Conservation (phyloP, 2,797 vertebrate species). For the Lycodopsis pacificus region DNA sequence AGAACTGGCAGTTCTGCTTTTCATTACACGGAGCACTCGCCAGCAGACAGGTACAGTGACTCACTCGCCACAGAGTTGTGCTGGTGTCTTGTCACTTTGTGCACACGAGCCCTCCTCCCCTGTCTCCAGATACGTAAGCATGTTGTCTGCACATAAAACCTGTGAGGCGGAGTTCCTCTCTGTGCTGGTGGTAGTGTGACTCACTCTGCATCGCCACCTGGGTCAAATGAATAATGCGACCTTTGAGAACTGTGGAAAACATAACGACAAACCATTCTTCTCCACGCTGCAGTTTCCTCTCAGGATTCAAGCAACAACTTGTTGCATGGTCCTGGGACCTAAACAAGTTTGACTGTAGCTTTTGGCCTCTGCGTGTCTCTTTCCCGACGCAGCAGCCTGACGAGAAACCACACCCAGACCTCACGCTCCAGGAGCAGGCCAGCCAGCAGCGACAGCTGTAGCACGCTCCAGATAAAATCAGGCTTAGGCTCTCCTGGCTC, state of each 20-base stretch:
- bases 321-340: constrained; percentile 48
- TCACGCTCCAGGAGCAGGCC: constrained; percentile 54
- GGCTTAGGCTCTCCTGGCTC: constrained; percentile 24
- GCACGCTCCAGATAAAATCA: constrained; percentile 69
- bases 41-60: constrained; percentile 59
- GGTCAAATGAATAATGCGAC: constrained; percentile 67
- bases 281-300: constrained; percentile 14
- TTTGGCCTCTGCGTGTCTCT: constrained; percentile 33
- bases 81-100: constrained; percentile 46
- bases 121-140: constrained; percentile 35
- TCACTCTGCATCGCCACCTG: constrained; percentile 58
- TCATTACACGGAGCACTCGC: constrained; percentile 32
- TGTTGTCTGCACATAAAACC: constrained; percentile 49
- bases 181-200: constrained; percentile 55
- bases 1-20: constrained; percentile 69
- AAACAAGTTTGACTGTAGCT: constrained; percentile 64
- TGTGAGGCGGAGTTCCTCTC: constrained; percentile 49
- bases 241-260: constrained; percentile 63
- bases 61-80: constrained; percentile 38
- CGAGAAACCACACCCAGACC: constrained; percentile 74
- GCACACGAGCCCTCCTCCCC: constrained; percentile 11
- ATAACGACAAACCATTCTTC: constrained; percentile 19
- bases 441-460: constrained; percentile 58
- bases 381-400: constrained; percentile 58
- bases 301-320: constrained; percentile 32